phyloP scores from a whole-genome alignment of 2,888 invertebrate genomes.

The Epirrhoe tristata region DNA sequence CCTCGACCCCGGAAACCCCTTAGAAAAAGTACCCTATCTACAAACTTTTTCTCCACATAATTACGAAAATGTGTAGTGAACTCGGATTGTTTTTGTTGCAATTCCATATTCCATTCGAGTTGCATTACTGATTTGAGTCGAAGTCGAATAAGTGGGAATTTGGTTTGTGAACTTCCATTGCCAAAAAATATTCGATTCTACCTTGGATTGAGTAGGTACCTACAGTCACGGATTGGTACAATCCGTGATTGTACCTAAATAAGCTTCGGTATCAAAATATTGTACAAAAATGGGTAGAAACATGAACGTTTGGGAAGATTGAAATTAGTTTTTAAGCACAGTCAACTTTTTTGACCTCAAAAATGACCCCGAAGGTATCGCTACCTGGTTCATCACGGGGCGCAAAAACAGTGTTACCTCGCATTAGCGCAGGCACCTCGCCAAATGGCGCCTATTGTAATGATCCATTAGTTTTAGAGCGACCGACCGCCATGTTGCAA shows the following conservation, averaged over 20 bases:
- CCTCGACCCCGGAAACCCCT: neutral
- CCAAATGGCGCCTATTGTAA: constrained; percentile 75
- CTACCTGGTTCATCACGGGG: constrained; percentile 34
- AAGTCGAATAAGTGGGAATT: too few relatives aligned
- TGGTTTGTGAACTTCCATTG: too few relatives aligned
- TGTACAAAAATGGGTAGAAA: too few relatives aligned
- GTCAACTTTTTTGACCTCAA: constrained; percentile 9
- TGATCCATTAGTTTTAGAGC: constrained; percentile 66
- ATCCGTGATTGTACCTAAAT: too few relatives aligned
- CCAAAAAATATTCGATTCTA: too few relatives aligned
- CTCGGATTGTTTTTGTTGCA: too few relatives aligned
- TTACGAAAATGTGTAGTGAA: neutral
- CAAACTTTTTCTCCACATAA: neutral
- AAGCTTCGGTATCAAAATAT: too few relatives aligned
- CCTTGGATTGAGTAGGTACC: too few relatives aligned
- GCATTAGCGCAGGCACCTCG: constrained; percentile 72
- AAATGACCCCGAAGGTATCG: constrained; percentile 31
- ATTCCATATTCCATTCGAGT: too few relatives aligned
- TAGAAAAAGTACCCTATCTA: neutral
- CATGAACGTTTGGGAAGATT: neutral
- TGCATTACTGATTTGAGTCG: too few relatives aligned
- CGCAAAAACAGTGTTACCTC: constrained; percentile 48
- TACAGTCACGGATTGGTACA: too few relatives aligned
- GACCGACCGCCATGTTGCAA: constrained; percentile 73
- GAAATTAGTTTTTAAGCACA: neutral